Percentiles rank a stretch among this genome's conserved stretches.
phyloP scores from a whole-genome alignment of 2,113 vertebrate genomes.

The Plestiodon gilberti region DNA sequence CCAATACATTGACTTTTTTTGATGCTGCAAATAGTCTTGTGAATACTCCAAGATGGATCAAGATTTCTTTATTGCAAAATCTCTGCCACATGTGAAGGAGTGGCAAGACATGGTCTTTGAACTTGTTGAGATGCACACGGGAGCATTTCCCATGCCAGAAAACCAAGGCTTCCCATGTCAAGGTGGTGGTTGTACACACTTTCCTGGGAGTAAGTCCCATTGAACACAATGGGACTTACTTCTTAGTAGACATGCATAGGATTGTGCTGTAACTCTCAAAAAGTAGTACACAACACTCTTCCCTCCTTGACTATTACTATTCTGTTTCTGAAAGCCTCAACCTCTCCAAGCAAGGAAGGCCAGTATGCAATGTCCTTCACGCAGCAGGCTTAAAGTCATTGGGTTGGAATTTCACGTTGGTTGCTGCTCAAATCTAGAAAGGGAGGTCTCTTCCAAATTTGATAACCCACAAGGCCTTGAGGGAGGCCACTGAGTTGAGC shows the following conservation, averaged over 20 bases:
- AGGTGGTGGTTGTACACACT: not conserved
- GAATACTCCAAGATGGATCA: not conserved
- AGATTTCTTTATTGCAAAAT: not conserved
- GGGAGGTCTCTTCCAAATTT: too few species aligned
- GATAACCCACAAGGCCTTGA: not conserved
- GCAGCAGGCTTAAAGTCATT: not conserved
- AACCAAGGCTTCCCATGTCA: not conserved
- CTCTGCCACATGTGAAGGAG: too few species aligned
- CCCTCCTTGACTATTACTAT: not conserved
- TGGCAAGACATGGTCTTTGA: too few species aligned
- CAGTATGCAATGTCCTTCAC: not conserved
- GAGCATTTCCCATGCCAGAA: not conserved
- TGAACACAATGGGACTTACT: too few species aligned
- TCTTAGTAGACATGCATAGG: too few species aligned
- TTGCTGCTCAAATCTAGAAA: not conserved
- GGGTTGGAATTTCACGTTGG: not conserved
- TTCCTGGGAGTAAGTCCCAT: too few species aligned
- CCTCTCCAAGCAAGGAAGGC: not conserved
- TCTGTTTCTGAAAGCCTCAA: not conserved
- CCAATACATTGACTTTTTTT: not conserved
- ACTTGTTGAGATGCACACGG: not conserved
- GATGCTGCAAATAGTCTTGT: not conserved
- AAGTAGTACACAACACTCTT: not conserved
- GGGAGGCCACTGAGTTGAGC: constrained; percentile 27
- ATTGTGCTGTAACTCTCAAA: not conserved